Evolutionary conservation across 1,140 invertebrate species (phyloP), one percentile per base, ranked within the genome.

Genomic region (Laupala kohalensis): DNA sequence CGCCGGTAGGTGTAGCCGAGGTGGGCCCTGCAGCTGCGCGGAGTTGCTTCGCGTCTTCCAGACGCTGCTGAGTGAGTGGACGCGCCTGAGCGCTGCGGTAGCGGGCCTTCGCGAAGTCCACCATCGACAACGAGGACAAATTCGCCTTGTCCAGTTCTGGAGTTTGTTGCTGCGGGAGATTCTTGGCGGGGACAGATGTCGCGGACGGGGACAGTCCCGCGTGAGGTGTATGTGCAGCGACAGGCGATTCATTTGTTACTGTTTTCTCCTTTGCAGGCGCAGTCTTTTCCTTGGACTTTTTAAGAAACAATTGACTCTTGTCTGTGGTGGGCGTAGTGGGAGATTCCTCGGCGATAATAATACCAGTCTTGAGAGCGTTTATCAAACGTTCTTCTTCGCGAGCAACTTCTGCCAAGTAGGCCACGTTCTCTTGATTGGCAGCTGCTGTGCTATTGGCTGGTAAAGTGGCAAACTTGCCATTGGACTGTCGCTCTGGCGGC

Each of bases 311-410:
- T n/a, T n/a, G n/a, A n/a, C n/a, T n/a, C n/a, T n/a, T n/a, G n/a
- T n/a, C n/a, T n/a, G n/a, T n/a, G n/a, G n/a, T n/a, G n/a, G n/a
- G n/a, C n/a, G n/a, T n/a, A n/a, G n/a, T n/a, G n/a, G n/a, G n/a
- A n/a, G n/a, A n/a, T 25, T 86, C 82, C 70, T 90, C 88, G 13
- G 84, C 84, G 3, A 91, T 84, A 2, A 91, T 84, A 13, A 86
- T 85, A 6, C 90, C 90, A 12, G 90, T 91, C 75, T 92, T 89
- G 30, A 93, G 78, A 0, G 91, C 91, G 74, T 91, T 87, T 74
- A 93, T 88, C 63, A 93, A 80, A 69, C 89, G 81, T 77, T 93
- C 91, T 77, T 93, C 92, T 77, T 92, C 91, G 1, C 89, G 83
- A 1, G 89, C 89, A 3, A 92, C 89, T 77, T 89, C 87, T 73